Evolutionary conservation across 2,113 vertebrate genomes (phyloP).

Genomic region (Microcebus murinus): DNA sequence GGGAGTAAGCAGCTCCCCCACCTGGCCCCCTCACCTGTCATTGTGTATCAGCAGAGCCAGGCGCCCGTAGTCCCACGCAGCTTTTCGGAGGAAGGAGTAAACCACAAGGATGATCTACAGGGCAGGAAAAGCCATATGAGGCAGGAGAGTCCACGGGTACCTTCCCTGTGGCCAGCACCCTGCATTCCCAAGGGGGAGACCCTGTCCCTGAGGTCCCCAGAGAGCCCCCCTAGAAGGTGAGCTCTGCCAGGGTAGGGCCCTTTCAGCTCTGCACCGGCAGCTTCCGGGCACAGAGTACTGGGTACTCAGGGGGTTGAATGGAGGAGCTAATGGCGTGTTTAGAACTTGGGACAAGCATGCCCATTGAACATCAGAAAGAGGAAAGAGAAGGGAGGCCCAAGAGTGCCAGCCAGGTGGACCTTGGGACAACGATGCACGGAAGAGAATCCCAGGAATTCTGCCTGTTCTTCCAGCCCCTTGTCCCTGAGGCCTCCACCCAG

Average conservation of each 20-base stretch:
- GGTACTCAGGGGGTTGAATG: background rate
- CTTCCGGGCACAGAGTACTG: background rate
- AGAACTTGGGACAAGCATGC: background rate
- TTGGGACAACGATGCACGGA: background rate
- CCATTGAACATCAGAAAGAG: background rate
- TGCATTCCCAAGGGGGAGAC: background rate
- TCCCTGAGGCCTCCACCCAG: background rate
- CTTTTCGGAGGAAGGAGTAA: slow-evolving; percentile 98
- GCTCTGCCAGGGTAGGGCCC: background rate
- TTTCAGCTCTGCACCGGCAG: background rate
- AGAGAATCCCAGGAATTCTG: background rate
- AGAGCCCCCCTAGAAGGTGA: background rate
- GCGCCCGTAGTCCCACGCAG: slow-evolving; percentile 97
- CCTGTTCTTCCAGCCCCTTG: background rate
- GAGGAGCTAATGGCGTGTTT: background rate
- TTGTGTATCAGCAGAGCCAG: slow-evolving; percentile 96
- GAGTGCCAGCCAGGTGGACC: background rate
- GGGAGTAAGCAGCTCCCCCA: background rate
- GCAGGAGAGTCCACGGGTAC: too few relatives aligned
- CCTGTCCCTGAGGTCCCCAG: background rate
- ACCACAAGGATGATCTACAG: slow-evolving; percentile 91
- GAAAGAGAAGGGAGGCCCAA: background rate
- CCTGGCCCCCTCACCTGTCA: slow-evolving; percentile 89
- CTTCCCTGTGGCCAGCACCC: background rate
- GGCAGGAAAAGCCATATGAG: background rate